Percentiles rank a stretch among this genome's conserved stretches.
Conservation (phyloP, 2,797 vertebrate genomes). For the Cheirogaleus major region DNA sequence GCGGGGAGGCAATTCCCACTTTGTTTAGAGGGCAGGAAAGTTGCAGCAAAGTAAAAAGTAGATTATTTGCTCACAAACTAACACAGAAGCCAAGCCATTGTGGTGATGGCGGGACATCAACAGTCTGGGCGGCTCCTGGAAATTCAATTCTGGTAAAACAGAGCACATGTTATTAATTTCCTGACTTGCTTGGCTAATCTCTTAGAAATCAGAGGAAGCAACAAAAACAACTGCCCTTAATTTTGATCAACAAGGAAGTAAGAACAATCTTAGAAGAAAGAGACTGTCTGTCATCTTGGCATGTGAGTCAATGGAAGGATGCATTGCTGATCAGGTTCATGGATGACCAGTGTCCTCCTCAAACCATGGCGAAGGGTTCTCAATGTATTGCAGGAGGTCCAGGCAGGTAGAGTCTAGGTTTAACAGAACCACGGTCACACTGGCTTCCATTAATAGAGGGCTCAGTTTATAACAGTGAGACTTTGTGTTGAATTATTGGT, state of each 20-base stretch:
- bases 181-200: conserved; percentile 51
- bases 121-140: conserved; percentile 57
- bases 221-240: conserved; percentile 36
- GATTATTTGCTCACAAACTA: background rate
- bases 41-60: background rate
- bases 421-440: background rate
- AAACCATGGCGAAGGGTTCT: background rate
- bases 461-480: background rate
- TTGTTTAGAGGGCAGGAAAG: background rate
- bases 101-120: background rate
- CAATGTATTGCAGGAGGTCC: accelerated
- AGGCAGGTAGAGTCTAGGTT: background rate
- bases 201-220: conserved; percentile 56
- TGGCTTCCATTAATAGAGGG: background rate
- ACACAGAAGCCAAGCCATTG: background rate
- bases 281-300: background rate
- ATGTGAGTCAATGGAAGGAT: background rate
- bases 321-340: background rate
- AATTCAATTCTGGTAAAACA: conserved; percentile 70
- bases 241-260: conserved; percentile 44
- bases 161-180: conserved; percentile 61
- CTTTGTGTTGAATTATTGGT: background rate
- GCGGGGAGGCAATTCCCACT: background rate
- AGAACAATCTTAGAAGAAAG: background rate
- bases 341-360: background rate